Evolutionary conservation across 2,888 invertebrate genomes (phyloP).

Genomic region (Smittia aterrima): DNA sequence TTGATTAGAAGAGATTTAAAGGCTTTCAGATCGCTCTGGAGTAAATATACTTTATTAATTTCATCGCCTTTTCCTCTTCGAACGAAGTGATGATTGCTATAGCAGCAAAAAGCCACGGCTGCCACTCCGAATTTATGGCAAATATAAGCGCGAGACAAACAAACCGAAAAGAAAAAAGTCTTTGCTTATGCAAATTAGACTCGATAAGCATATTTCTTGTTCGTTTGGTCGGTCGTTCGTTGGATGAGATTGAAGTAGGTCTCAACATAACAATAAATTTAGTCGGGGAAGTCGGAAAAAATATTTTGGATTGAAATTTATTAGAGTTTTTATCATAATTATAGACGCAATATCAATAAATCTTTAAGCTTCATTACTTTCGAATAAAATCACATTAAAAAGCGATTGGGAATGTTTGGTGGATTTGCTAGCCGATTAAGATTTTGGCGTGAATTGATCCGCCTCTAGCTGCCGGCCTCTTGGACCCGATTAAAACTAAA

Average conservation of each 20-base stretch:
- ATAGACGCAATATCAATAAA: background rate
- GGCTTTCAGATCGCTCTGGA: background rate
- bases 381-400: conserved; percentile 4
- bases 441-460: too few relatives aligned
- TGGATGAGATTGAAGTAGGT: background rate
- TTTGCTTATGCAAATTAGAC: conserved; percentile 20
- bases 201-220: background rate
- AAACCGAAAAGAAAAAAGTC: background rate
- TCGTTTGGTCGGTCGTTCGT: background rate
- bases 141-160: background rate
- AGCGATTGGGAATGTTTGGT: background rate
- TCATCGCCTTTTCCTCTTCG: background rate
- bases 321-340: conserved; percentile 31
- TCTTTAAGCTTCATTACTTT: conserved; percentile 11
- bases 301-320: conserved; percentile 4
- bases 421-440: too few relatives aligned
- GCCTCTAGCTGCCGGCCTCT: too few relatives aligned
- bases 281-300: background rate
- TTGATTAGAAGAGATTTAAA: conserved; percentile 8
- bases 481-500: too few relatives aligned
- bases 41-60: background rate
- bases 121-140: conserved; percentile 25
- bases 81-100: background rate
- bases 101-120: background rate
- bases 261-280: conserved; percentile 2